Evolutionary conservation across 2,888 invertebrate species (phyloP), one percentile per base, ranked within the genome.

Genomic region (Carcina quercana): DNA sequence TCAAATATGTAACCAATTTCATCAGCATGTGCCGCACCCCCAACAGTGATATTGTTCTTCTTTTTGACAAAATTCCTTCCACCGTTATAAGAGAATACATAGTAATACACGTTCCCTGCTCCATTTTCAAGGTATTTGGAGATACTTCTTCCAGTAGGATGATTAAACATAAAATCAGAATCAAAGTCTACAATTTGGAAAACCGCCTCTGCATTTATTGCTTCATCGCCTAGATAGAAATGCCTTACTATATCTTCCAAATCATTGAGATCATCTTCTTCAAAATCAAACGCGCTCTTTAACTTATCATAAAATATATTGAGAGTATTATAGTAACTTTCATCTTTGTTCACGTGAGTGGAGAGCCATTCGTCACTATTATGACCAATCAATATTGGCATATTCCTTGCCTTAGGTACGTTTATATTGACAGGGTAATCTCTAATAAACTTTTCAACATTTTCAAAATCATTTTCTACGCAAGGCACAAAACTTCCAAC

Each of bases 1-100:
- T 59, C 59, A 30, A 73, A 78, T 24, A 79, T 30, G 37, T 75
- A 79, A 2, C 53, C 45, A 0, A 63, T 10, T 5, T 79, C 76
- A 37, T 75, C 75, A 2, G 41, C 50, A 37, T 78, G 76, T 0
- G 42, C 20, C 0, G 66, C 71, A 2, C 51, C 53, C 1, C 40
- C 45, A 7, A 38, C 24, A 3, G 48, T 45, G 0, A 59, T 29
- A 13, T 57, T 66, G 8, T 13, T 4, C 2, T 13, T 22, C 0
- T 24, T 28, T 40, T 53, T 59, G 0, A 35, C 22, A n/a, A 35
- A 43, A 40, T 59, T 70, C 31, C 57, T 48, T 3, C 34, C 54
- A n/a, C 74, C 70, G 5, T 35, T 41, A 15, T 72, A 72, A 0
- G 63, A 49, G 46, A 78, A 76, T 40, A 69, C 37, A 12, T 74